Base-by-base conservation (phyloP, 2,113 vertebrate species). In the Rhinolophus sinicus region DNA sequence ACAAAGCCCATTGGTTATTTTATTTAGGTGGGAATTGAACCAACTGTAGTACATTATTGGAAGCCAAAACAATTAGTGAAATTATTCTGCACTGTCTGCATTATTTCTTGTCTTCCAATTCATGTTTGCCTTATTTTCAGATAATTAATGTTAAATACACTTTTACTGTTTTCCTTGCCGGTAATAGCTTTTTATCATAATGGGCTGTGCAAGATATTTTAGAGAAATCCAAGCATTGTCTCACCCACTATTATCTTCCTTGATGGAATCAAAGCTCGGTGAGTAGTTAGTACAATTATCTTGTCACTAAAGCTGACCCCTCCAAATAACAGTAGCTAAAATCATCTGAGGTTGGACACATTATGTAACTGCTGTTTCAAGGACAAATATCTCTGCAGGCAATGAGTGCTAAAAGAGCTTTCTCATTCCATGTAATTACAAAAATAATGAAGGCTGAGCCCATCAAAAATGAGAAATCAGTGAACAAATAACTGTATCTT, bases 21-120 rank as follows among this genome's bases (percentile, higher is more conserved):
- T 91, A 35, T 82, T 30, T 58, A 70, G 80, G 3, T 96, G 26
- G 15, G 56, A 96, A 97, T 95, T 1, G 81, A 95, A 91, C 52
- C 3, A 87, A 78, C 89, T 11, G 2, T 38, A 14, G 1, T 18
- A 40, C 3, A 91, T 11, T 90, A 19, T 62, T 90, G 54, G 44
- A 70, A 92, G 94, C 82, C 67, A 96, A 95, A 93, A 85, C 24
- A 95, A 96, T 95, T 88, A 92, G 84, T 54, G 58, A 95, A 90
- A 92, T 94, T 85, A 88, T 95, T 92, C 58, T 69, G 30, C 22
- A 70, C 8, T 11, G 2, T 81, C 26, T 77, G 70, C 69, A 92
- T 67, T 93, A 90, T 80, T 94, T 92, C 19, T 60, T 95, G 19
- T 54, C 70, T 91, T 92, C 38, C 44, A 87, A 85, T 4, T 78